Base-by-base conservation (phyloP, 2,888 invertebrate genomes). In the Melipona beecheii region DNA sequence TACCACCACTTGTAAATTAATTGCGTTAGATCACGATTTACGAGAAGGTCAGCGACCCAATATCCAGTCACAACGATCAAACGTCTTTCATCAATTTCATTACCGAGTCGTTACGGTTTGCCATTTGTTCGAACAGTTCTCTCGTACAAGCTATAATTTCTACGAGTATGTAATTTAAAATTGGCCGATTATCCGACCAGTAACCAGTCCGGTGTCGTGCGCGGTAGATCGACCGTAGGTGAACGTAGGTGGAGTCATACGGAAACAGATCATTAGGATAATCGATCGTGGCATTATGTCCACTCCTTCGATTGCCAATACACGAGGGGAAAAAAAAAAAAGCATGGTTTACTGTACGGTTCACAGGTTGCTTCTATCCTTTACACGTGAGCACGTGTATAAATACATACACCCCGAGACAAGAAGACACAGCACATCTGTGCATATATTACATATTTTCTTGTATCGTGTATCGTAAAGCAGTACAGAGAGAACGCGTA, bases 251-350 rank as follows among this genome's bases (percentile, higher is more conserved):
- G 80, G 85, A 78, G 75, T 66, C n/a, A 74, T 56, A 65, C 81
- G 85, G 85, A 85, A 85, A 73, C 73, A 19, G 73, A 77, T 85
- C 78, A 70, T 85, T 85, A 84, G 78, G 78, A 81, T 84, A 85
- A 85, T 81, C 75, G 84, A 81, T 78, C 58, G 78, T 70, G 73
- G 70, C 73, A 78, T 83, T 76, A 78, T 69, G 54, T 15, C 50
- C 66, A 64, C 78, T 75, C 64, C 72, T 83, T 78, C 68, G 82
- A 60, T 70, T 54, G 24, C 64, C 11, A 4, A 65, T 50, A 21
- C 73, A 69, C 49, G 78, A 56, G 27, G 27, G 27, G 72, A 68
- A 56, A 36, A 21, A 70, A 62, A 50, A 56, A 70, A 75, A 60
- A 31, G 19, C 52, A n/a, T 54, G 43, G 43, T 62, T 78, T 75